A percentile compares a stretch with the other conserved stretches of the same genome.
These are phyloP conservation scores for Gambelia wislizenii DNA, from an alignment of 2,797 vertebrate species.

Conservation along the genomic window DNA sequence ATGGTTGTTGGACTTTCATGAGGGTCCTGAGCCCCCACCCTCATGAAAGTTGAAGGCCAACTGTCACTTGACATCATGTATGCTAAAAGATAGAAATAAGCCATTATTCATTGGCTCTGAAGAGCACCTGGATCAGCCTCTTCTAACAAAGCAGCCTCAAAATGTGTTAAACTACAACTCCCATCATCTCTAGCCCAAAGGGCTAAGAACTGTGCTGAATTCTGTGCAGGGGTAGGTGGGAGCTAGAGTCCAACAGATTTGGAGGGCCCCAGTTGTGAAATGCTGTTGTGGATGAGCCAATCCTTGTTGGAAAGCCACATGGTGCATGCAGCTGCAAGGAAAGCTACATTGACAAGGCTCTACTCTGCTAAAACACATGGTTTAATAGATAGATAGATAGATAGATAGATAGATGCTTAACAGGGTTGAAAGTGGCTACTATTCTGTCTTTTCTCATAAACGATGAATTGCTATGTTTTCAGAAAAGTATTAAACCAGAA, in stretches of 20 bases:
- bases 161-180: background rate
- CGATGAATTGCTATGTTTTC: background rate
- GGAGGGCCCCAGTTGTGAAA: background rate
- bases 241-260: background rate
- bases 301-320: background rate
- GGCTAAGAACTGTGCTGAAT: too few species aligned
- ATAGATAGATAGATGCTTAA: too few species aligned
- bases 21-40: too few species aligned
- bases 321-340: background rate
- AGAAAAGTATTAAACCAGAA: background rate
- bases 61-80: background rate
- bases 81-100: background rate
- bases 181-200: background rate
- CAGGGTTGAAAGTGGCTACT: background rate
- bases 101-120: background rate
- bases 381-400: too few species aligned
- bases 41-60: too few species aligned
- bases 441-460: background rate
- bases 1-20: too few species aligned
- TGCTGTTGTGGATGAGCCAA: background rate
- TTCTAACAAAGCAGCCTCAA: background rate
- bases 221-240: background rate
- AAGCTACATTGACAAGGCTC: background rate
- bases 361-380: slow-evolving; percentile 26
- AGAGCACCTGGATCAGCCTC: background rate